A percentile compares a stretch with the other conserved stretches of the same genome.
Evolutionary conservation across 2,888 invertebrate species (phyloP).

Genomic region (Epistrophella euchroma): DNA sequence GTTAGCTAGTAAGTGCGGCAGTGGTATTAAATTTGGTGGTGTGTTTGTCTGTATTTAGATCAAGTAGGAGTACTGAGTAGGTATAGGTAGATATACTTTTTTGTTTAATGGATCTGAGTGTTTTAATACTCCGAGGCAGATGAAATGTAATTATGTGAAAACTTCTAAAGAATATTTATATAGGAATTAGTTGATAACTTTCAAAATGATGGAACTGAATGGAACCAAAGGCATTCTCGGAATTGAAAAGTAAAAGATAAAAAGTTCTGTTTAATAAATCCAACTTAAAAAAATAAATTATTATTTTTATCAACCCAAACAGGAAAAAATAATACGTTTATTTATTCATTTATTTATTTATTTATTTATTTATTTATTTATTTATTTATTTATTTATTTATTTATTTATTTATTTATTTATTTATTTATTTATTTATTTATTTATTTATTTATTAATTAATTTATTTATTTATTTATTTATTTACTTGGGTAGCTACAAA

Average conservation of each 20-base stretch:
- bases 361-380: too few relatives aligned
- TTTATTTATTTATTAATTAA: too few relatives aligned
- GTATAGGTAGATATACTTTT: not conserved
- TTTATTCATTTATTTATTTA: too few relatives aligned
- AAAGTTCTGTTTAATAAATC: not conserved
- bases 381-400: too few relatives aligned
- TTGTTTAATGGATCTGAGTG: not conserved
- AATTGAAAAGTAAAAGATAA: not conserved
- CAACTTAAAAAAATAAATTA: too few relatives aligned
- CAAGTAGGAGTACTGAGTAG: not conserved
- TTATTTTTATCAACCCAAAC: too few relatives aligned
- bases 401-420: too few relatives aligned
- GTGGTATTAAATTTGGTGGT: not conserved
- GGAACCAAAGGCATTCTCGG: not conserved
- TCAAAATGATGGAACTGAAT: not conserved
- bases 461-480: too few relatives aligned
- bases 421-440: too few relatives aligned
- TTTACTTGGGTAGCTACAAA: too few relatives aligned
- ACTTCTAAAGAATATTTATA: not conserved
- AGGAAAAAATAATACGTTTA: too few relatives aligned
- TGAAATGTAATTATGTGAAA: constrained; percentile 27
- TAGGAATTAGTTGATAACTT: not conserved
- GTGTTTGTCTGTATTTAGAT: constrained; percentile 1
- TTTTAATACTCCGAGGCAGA: not conserved
- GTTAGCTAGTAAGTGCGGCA: constrained; percentile 12